These are phyloP conservation scores for Tursiops truncatus DNA, from an alignment of 2,113 vertebrate species.

Conservation along the genomic window DNA sequence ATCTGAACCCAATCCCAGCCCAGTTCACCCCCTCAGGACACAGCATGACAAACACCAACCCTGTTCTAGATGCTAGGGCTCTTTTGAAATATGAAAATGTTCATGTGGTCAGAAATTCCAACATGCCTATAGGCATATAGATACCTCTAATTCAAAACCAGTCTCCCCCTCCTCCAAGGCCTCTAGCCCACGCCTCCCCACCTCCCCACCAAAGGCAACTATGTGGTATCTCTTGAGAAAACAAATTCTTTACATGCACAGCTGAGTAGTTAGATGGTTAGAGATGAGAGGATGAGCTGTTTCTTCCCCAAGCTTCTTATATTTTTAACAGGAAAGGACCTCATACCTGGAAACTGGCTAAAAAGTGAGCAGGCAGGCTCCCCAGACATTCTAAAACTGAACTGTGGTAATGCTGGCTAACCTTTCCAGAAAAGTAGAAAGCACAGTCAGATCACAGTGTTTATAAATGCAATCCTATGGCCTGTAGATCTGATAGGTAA, in stretches of 20 bases:
- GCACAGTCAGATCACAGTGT: accelerated
- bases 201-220: not conserved
- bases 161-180: not conserved
- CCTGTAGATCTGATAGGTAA: not conserved
- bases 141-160: not conserved
- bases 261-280: not conserved
- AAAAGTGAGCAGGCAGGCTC: not conserved
- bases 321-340: not conserved
- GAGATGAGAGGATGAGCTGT: not conserved
- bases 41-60: not conserved
- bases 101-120: not conserved
- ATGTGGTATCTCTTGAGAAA: not conserved
- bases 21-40: not conserved
- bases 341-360: not conserved
- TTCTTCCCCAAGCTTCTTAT: not conserved
- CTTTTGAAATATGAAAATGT: not conserved
- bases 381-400: not conserved
- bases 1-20: not conserved
- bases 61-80: not conserved
- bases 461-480: not conserved
- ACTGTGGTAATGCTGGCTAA: not conserved
- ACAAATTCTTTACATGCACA: not conserved
- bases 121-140: not conserved
- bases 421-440: not conserved
- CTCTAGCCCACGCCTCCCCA: not conserved